Conservation (phyloP, 92 coral and sea anemone species). For the Pocillopora meandrina region DNA sequence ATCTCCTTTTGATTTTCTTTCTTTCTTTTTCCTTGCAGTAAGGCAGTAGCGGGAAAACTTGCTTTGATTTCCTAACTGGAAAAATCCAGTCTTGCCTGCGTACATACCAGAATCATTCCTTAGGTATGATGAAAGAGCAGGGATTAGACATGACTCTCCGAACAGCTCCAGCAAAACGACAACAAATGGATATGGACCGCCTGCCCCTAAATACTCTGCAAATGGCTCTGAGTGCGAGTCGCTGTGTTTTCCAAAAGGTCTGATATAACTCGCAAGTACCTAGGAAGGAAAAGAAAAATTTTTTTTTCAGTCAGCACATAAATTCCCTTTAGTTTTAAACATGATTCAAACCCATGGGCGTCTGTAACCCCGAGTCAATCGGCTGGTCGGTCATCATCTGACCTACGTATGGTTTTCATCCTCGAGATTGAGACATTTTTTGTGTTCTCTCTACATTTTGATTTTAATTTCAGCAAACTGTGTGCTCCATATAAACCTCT, state of each 20-base stretch:
- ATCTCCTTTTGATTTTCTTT: no score
- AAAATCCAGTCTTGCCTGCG: not conserved
- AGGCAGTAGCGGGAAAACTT: no score
- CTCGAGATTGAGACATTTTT: no score
- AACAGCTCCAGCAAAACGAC: constrained; percentile 67
- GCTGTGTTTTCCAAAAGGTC: constrained; percentile 63
- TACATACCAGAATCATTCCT: constrained; percentile 94
- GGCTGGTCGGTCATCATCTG: no score
- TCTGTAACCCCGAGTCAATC: no score
- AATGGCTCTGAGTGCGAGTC: not conserved
- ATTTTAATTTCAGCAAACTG: no score
- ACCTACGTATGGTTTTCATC: no score
- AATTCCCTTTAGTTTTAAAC: no score
- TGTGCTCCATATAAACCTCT: no score
- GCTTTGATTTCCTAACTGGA: not conserved
- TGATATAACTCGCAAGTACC: constrained; percentile 91
- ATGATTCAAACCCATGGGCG: no score
- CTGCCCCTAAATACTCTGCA: not conserved
- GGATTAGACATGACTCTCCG: constrained; percentile 89
- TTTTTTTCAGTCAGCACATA: not conserved
- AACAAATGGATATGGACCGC: not conserved
- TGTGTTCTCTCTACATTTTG: no score
- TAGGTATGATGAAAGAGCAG: constrained; percentile 90
- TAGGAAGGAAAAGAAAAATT: constrained; percentile 5
- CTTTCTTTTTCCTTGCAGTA: no score